A percentile compares a stretch with the other conserved stretches of the same genome.
Conservation (phyloP, 2,797 vertebrate genomes). For the Pseudochaenichthys georgianus region DNA sequence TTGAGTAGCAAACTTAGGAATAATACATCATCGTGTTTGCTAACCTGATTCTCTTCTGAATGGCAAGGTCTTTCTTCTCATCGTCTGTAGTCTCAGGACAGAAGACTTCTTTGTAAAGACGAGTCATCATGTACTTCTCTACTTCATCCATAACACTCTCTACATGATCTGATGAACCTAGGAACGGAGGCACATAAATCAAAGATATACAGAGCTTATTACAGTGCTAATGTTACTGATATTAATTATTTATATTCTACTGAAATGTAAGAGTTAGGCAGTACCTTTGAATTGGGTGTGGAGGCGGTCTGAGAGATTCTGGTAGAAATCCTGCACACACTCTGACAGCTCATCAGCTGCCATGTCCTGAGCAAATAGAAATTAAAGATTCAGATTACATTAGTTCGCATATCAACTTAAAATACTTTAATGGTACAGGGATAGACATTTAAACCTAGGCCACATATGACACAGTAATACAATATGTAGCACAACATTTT, state of each 20-base stretch:
- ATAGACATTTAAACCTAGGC: background rate
- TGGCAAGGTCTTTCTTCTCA: conserved; percentile 96
- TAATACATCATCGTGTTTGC: conserved; percentile 1
- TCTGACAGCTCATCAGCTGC: conserved; percentile 95
- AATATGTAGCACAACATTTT: background rate
- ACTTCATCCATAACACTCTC: conserved; percentile 97
- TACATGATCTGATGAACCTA: conserved; percentile 92
- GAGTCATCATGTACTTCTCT: conserved; percentile 97
- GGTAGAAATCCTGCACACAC: conserved; percentile 97
- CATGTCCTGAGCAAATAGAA: conserved; percentile 84
- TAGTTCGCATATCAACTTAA: background rate
- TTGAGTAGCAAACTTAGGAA: background rate
- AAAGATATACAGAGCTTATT: background rate
- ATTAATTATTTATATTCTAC: background rate
- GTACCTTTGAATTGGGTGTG: conserved; percentile 91
- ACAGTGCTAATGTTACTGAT: background rate
- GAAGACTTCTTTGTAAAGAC: conserved; percentile 96
- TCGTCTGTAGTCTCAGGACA: conserved; percentile 98
- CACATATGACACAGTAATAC: background rate
- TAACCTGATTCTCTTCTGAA: conserved; percentile 96
- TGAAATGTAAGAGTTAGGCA: background rate
- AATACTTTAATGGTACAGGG: background rate
- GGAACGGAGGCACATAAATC: background rate
- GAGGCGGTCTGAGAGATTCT: conserved; percentile 94
- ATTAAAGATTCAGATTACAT: background rate